A percentile compares a stretch with the other conserved stretches of the same genome.
These are phyloP conservation scores for Pao palembangensis DNA, from an alignment of 2,113 vertebrate species.

Conservation along the genomic window DNA sequence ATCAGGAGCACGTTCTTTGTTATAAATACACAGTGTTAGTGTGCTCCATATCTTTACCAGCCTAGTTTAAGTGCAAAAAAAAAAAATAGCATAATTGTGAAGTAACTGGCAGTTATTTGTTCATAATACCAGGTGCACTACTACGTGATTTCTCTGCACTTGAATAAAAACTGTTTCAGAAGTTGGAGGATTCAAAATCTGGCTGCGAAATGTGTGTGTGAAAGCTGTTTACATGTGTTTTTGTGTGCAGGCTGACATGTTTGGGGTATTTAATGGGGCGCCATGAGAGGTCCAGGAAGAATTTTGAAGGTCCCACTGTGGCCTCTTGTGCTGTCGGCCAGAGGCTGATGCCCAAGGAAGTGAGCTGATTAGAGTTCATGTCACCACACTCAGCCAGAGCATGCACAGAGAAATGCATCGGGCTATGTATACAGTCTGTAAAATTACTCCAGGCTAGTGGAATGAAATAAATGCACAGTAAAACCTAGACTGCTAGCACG, in stretches of 20 bases:
- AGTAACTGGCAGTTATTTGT: too few species aligned
- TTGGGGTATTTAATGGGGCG: slow-evolving; percentile 47
- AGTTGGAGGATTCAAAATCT: not conserved
- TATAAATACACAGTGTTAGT: too few species aligned
- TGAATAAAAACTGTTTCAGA: not conserved
- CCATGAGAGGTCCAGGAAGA: slow-evolving; percentile 45
- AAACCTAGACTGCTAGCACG: too few species aligned
- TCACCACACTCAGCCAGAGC: slow-evolving; percentile 22
- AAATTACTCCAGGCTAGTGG: not conserved
- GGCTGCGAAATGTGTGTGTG: slow-evolving; percentile 1
- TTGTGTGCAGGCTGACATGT: slow-evolving; percentile 28
- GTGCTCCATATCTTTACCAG: too few species aligned
- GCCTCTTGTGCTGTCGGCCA: slow-evolving; percentile 64
- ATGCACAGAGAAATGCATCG: slow-evolving; percentile 5
- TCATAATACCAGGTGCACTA: too few species aligned
- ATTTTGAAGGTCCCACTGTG: slow-evolving; percentile 65
- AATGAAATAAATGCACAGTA: not conserved
- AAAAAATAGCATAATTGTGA: too few species aligned
- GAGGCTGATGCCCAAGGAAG: slow-evolving; percentile 71
- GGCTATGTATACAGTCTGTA: not conserved
- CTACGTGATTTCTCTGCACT: not conserved
- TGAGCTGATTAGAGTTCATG: slow-evolving; percentile 65
- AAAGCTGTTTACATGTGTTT: not conserved
- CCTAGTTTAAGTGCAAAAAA: too few species aligned
- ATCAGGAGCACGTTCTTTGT: too few species aligned